phyloP scores from a whole-genome alignment of 2,797 vertebrate species.

The Erethizon dorsatum region DNA sequence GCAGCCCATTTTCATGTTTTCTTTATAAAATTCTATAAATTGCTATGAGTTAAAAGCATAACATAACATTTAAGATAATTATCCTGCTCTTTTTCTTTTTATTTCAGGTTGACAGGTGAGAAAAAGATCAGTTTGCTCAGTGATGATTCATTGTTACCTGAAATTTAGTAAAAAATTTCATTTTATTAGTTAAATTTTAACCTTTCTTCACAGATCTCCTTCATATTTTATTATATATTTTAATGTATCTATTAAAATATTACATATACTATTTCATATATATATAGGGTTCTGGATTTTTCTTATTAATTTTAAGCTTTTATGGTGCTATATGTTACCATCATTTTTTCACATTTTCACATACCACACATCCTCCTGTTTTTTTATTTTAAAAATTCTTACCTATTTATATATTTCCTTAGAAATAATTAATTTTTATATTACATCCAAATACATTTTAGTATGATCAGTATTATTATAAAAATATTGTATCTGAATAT shows the following conservation, averaged over 20 bases:
- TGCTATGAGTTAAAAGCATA: not conserved
- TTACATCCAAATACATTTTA: not conserved
- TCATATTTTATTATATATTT: not conserved
- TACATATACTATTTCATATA: not conserved
- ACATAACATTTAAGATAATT: not conserved
- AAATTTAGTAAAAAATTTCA: not conserved
- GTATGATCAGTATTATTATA: not conserved
- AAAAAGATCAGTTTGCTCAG: not conserved
- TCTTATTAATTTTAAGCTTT: not conserved
- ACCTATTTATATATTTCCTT: not conserved
- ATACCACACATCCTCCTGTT: not conserved
- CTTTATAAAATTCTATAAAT: not conserved
- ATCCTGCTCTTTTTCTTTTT: not conserved
- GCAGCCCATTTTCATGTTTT: not conserved
- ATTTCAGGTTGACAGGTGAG: not conserved
- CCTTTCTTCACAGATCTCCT: not conserved
- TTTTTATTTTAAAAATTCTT: not conserved
- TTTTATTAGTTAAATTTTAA: not conserved
- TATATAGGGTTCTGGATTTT: not conserved
- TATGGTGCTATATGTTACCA: not conserved
- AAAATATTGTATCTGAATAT: not conserved
- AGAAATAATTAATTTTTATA: not conserved
- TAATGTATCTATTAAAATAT: not conserved
- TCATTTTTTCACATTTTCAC: not conserved
- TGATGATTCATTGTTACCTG: not conserved